These are phyloP conservation scores for Perca schrenkii DNA, from an alignment of 2,113 vertebrate genomes.

Conservation along the genomic window DNA sequence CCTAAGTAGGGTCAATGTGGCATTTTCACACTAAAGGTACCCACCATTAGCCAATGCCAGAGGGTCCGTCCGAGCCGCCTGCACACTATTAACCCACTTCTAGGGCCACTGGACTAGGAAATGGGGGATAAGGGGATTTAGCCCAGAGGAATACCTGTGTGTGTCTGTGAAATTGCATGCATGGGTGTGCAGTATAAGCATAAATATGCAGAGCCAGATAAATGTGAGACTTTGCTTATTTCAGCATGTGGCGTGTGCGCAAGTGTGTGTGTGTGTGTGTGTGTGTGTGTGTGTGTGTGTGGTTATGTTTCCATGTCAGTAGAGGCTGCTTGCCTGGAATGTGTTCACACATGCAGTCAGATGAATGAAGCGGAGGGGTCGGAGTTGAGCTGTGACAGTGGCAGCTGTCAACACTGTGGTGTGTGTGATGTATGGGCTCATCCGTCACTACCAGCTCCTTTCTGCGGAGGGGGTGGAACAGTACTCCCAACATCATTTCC, in stretches of 20 bases:
- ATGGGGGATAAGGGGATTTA: constrained; percentile 30
- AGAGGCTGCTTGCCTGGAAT: constrained; percentile 38
- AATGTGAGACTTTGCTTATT: constrained; percentile 31
- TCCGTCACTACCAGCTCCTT: constrained; percentile 58
- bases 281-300: constrained; percentile 20
- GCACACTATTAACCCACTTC: constrained; percentile 72
- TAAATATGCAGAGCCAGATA: constrained; percentile 35
- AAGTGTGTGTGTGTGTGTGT: constrained; percentile 14
- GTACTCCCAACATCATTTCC: constrained; percentile 62
- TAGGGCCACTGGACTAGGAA: constrained; percentile 61
- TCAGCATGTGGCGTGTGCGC: not conserved
- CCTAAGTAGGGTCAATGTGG: constrained; percentile 62
- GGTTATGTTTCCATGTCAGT: constrained; percentile 43
- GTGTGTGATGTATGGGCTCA: constrained; percentile 80
- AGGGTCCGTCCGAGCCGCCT: constrained; percentile 32
- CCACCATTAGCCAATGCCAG: constrained; percentile 65
- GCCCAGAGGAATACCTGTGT: constrained; percentile 30
- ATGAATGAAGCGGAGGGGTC: constrained; percentile 71
- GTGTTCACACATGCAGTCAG: constrained; percentile 58
- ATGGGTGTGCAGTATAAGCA: constrained; percentile 1
- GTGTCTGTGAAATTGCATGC: constrained; percentile 7
- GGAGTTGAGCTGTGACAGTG: constrained; percentile 72
- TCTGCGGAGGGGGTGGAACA: constrained; percentile 49
- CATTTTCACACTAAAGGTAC: constrained; percentile 65
- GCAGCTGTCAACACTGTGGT: constrained; percentile 78